These are phyloP conservation scores for Coturnix japonica DNA, from an alignment of 2,113 vertebrate species.

Conservation along the genomic window DNA sequence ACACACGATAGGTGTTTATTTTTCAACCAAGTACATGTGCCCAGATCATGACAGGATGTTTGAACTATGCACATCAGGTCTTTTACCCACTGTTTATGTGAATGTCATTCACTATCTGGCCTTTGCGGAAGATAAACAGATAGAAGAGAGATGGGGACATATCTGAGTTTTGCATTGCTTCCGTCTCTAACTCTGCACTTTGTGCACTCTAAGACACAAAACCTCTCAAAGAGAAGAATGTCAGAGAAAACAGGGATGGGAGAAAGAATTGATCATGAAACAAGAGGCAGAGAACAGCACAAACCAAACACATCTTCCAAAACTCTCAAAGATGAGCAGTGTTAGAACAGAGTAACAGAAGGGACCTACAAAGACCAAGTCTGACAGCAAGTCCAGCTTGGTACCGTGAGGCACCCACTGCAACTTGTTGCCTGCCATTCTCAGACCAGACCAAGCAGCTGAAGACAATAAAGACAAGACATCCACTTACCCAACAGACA, in stretches of 20 bases:
- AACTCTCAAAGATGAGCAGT: not conserved
- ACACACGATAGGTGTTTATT: slow-evolving; percentile 57
- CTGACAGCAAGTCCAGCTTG: not conserved
- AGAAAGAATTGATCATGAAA: not conserved
- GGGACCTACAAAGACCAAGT: not conserved
- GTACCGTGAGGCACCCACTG: not conserved
- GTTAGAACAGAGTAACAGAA: not conserved
- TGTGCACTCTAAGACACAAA: not conserved
- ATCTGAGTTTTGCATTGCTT: slow-evolving; percentile 54
- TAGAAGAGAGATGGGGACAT: slow-evolving; percentile 48
- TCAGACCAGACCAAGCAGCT: not conserved
- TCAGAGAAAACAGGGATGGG: slow-evolving; percentile 14
- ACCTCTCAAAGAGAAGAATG: not conserved
- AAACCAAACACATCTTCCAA: not conserved
- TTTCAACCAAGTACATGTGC: slow-evolving; percentile 55
- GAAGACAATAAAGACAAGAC: not conserved
- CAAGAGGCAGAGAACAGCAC: not conserved
- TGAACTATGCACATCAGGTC: slow-evolving; percentile 65
- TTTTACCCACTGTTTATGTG: slow-evolving; percentile 63
- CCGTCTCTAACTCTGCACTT: not conserved
- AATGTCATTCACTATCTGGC: slow-evolving; percentile 64
- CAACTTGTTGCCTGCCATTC: not conserved
- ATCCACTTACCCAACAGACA: not conserved
- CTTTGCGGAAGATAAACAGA: slow-evolving; percentile 66
- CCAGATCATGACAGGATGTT: slow-evolving; percentile 68